phyloP scores from a whole-genome alignment of 30 jellyfish, hydroid and myxozoan genomes.

The Clytia hemisphaerica region DNA sequence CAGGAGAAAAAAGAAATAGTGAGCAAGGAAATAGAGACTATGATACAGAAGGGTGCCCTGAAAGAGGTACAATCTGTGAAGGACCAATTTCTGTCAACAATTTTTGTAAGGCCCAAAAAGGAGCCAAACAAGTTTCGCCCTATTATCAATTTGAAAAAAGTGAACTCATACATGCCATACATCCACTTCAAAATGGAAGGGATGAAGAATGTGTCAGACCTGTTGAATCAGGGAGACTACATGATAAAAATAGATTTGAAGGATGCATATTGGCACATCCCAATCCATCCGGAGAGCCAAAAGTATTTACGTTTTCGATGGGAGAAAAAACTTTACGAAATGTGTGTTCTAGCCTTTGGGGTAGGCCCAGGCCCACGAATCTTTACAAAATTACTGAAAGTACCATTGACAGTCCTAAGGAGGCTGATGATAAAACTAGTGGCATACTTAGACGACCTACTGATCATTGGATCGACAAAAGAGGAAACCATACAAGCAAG shows the following conservation, averaged over 20 bases:
- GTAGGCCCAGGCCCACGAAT: constrained; percentile 12
- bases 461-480: no score
- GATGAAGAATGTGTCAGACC: background rate
- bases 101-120: constrained; percentile 5
- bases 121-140: constrained; percentile 13
- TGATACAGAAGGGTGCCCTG: no score
- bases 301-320: no score
- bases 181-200: constrained; percentile 10
- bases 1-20: no score
- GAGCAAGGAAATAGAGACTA: no score
- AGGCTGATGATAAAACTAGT: background rate
- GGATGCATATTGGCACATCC: constrained; percentile 6
- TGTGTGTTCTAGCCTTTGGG: background rate
- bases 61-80: no score
- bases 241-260: background rate
- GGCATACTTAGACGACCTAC: background rate
- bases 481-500: constrained; percentile 6
- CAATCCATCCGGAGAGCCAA: background rate
- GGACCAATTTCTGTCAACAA: no score
- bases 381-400: background rate
- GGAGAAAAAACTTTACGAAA: background rate
- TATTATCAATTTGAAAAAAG: background rate
- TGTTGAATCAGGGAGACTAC: background rate
- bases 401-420: background rate
- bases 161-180: background rate